Evolutionary conservation across 2,888 invertebrate species (phyloP).

Genomic region (Fragum fragum): DNA sequence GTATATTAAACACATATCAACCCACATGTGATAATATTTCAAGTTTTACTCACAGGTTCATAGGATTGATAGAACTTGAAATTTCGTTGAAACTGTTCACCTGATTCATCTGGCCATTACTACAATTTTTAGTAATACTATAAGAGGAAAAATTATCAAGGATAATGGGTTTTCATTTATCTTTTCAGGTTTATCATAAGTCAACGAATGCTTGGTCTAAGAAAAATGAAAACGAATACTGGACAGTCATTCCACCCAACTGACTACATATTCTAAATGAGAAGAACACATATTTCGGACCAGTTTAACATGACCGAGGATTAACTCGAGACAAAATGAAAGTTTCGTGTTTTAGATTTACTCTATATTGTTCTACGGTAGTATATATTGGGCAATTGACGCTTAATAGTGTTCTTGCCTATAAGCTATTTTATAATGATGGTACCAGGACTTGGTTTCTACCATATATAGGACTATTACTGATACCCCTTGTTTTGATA

Average conservation of each 20-base stretch:
- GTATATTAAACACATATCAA: too few species aligned
- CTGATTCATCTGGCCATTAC: too few species aligned
- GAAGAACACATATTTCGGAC: background rate
- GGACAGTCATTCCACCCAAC: background rate
- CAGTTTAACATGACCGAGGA: too few species aligned
- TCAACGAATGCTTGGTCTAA: background rate
- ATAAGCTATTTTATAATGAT: conserved; percentile 85
- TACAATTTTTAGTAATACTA: too few species aligned
- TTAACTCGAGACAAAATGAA: conserved; percentile 24
- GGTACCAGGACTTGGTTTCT: conserved; percentile 88
- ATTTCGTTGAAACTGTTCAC: too few species aligned
- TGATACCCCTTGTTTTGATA: conserved; percentile 90
- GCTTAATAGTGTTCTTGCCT: conserved; percentile 87
- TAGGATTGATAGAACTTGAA: too few species aligned
- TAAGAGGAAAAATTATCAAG: conserved; percentile 10
- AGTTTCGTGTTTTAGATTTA: conserved; percentile 69
- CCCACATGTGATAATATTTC: too few species aligned
- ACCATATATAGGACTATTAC: conserved; percentile 91
- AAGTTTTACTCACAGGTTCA: too few species aligned
- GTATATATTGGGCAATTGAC: conserved; percentile 75
- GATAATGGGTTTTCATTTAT: conserved; percentile 19
- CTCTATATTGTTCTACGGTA: conserved; percentile 72
- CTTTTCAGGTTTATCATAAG: background rate
- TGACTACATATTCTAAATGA: background rate
- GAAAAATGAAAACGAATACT: background rate